Evolutionary conservation across 2,888 invertebrate species (phyloP), one percentile per base, ranked within the genome.

Genomic region (Andrena marginata): DNA sequence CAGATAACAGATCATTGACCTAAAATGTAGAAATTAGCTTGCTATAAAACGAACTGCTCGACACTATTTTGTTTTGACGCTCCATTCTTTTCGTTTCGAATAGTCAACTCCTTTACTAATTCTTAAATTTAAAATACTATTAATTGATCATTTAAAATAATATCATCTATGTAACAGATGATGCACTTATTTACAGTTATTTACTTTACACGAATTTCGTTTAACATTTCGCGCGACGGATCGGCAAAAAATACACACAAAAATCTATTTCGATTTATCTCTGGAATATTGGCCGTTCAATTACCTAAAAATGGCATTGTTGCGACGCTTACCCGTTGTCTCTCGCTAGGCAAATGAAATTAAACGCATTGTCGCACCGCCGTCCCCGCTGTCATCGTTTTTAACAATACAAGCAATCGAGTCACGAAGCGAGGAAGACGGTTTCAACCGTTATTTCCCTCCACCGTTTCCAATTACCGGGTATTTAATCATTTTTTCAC

Each of bases 401-500:
- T 73, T 60, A 8, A 35, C 60, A 20, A 48, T 42, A 31, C 49
- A 65, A 73, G 29, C 49, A 23, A 72, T 77, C 49, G 49, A 56
- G 23, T 20, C 42, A 8, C 29, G 65, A 60, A 48, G 49, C 48
- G 64, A 65, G 49, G 20, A 59, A 13, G 51, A 29, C 33, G n/a
- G 10, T 23, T 33, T 26, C 60, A 6, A 35, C 56, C 48, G 20
- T 67, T 56, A 80, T 65, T 49, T 60, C 35, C 42, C 60, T 35
- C 29, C 20, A 49, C 13, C 63, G 54, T 64, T 74, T 60, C 56
- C 73, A 69, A 67, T 75, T 75, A 74, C 48, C 7, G 8, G 8
- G 20, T 26, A 69, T 80, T 67, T 49, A 69, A 75, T 82, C 65
- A 80, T 82, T 80, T 67, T 16, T 51, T 54, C 56, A 56, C 49